Base-by-base conservation (phyloP, 1,140 invertebrate genomes). In the Spodoptera litura region DNA sequence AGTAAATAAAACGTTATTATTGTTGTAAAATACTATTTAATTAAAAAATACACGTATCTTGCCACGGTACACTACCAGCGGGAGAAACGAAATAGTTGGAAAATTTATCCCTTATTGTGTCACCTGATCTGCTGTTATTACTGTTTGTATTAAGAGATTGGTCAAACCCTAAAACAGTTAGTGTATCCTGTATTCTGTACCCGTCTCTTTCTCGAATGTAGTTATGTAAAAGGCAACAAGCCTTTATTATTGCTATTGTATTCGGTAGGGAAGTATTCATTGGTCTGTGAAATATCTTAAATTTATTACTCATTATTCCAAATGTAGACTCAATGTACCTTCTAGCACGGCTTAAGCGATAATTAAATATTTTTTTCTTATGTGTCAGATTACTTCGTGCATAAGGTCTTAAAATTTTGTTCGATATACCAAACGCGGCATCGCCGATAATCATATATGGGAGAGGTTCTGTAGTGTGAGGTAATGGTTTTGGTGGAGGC, bases 291-390 rank as follows among this genome's bases (percentile, higher is more conserved):
- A 59, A 73, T 35, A 73, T 31, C 59, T 25, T 55, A 20, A 73
- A 73, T 49, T 73, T 59, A 52, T 73, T 73, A 2, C 31, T n/a
- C 55, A 73, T 56, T 59, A 73, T 73, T 2, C 71, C 71, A 59
- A 73, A 73, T 13, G 51, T 73, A n/a, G 71, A 73, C 38, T 73
- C 71, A 49, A 59, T 73, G 15, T 73, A 73, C 15, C 71, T 12
- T 31, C 71, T 31, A 35, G 53, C 71, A 12, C 71, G 71, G 49
- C 71, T 73, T 25, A 73, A 49, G 0, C 71, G 6, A 15, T 73
- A 73, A 25, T 73, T 73, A 15, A 38, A 56, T 49, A 56, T 59
- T 20, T 73, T 56, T 13, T 56, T 73, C 25, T 73, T 73, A 11
- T 71, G 11, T 12, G 68, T 71, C 68, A 35, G 27, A 12, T 56